phyloP scores from a whole-genome alignment of 2,888 invertebrate species.

The Tillus elongatus region DNA sequence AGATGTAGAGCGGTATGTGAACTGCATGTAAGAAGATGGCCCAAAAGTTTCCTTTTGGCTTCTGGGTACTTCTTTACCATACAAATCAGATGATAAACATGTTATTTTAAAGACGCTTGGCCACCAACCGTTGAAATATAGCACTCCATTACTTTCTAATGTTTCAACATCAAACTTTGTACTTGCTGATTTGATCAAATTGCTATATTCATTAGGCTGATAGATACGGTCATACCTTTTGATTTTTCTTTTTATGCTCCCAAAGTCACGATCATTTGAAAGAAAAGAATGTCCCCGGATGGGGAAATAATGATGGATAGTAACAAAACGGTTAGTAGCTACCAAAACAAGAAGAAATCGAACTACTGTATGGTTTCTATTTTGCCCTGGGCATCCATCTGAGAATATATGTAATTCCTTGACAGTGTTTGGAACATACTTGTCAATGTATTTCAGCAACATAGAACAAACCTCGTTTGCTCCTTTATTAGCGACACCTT shows the following conservation, averaged over 20 bases:
- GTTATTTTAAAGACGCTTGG: neutral
- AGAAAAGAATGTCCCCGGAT: constrained; percentile 1
- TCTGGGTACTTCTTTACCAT: neutral
- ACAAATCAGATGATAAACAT: neutral
- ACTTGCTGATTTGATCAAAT: neutral
- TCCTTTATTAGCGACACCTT: constrained; percentile 1
- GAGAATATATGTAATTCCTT: neutral
- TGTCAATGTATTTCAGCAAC: neutral
- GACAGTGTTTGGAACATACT: neutral
- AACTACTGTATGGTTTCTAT: constrained; percentile 1
- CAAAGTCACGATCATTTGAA: constrained; percentile 1
- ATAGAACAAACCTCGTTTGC: constrained; percentile 1
- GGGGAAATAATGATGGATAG: neutral
- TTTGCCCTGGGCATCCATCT: neutral
- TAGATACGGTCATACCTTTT: neutral
- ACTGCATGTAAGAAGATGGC: neutral
- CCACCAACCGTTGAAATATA: constrained; percentile 4
- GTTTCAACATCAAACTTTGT: neutral
- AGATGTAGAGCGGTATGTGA: neutral
- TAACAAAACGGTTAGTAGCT: neutral
- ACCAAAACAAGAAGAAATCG: neutral
- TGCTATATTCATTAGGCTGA: neutral
- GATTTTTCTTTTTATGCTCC: neutral
- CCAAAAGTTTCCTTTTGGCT: neutral
- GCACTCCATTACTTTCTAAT: neutral